Evolutionary conservation across 2,888 invertebrate genomes (phyloP), one percentile per base, ranked within the genome.

Genomic region (Dicranocentrus wangi): DNA sequence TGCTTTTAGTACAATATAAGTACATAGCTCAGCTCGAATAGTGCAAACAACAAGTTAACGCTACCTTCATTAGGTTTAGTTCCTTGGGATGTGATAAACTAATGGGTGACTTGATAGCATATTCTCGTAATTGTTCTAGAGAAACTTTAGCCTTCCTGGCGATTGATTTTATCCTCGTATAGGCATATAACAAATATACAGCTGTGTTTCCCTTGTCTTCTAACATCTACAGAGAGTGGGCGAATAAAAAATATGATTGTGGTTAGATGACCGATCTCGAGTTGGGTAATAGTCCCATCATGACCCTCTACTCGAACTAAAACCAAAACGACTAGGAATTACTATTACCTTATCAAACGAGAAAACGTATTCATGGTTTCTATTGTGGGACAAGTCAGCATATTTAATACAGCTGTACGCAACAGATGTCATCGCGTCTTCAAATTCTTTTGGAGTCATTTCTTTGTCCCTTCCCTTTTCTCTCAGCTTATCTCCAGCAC

Each of bases 371-470:
- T 99, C 99, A 88, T 95, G 94, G 76, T 92, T 93, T 82, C 98
- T 92, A 88, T 97, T 97, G 88, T 98, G 97, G 15, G 94, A 95
- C 63, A 99, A 91, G 90, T 99, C 99, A 2, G 99, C 94, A 89
- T 99, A 99, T 89, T 98, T 99, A 77, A 99, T 97, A 88, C 99
- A 99, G 2, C 99, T 98, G 89, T 97, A 99, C 0, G 99, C 99
- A 0, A 99, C 93, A 0, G 98, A 93, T 90, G 96, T 93, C 89
- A 96, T 94, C 0, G 97, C 97, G 63, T 90, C 89, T 87, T 92
- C 92, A 39, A 99, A 89, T 89, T 99, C 98, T 84, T 94, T 93
- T 0, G 92, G 89, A 0, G 93, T 93, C 63, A 99, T 90, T 69
- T 94, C 93, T 89, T 95, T 93, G 86, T 98, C 93, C 55, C 98